Evolutionary conservation across 2,888 invertebrate species (phyloP), one percentile per base, ranked within the genome.

Genomic region (Cantharis nigra): DNA sequence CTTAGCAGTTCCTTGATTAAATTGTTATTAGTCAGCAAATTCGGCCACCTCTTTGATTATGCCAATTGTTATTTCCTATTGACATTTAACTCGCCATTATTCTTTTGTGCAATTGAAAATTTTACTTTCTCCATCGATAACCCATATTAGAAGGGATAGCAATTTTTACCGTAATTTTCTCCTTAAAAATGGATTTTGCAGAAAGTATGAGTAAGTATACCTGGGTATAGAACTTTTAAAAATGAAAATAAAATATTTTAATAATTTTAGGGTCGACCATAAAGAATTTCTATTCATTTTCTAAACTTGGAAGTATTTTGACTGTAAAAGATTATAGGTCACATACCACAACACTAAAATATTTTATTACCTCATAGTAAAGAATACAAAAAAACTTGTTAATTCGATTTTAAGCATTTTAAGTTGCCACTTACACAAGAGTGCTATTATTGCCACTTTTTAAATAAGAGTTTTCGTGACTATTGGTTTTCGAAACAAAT

Each of bases 371-470:
- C 49, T 49, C 49, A 49, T 49, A 49, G 49, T 49, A 49, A 49
- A 49, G 49, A 49, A 49, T 49, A 49, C 49, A 23, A 18, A 67
- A 65, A 67, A 67, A 23, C 26, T 26, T 67, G 65, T 67, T 67
- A 67, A 67, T 67, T 67, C 65, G 65, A 67, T 67, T 67, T 67
- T 23, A 67, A 67, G 65, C 26, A 67, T 67, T 67, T 67, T 23
- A 67, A 67, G 65, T 67, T 23, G 65, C 65, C 26, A 67, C 65
- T 23, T n/a, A 20, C 65, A 67, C 26, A 67, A 67, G 26, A 67
- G 16, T 67, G 49, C 49, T 49, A 49, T 49, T 49, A 49, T 49
- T 49, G 49, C 49, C 49, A 49, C 49, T 49, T 49, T 49, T 49
- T 49, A 49, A 49, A 49, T 49, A 49, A 49, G 49, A 49, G 49